Evolutionary conservation across 2,113 vertebrate genomes (phyloP).

Genomic region (Apaloderma vittatum): DNA sequence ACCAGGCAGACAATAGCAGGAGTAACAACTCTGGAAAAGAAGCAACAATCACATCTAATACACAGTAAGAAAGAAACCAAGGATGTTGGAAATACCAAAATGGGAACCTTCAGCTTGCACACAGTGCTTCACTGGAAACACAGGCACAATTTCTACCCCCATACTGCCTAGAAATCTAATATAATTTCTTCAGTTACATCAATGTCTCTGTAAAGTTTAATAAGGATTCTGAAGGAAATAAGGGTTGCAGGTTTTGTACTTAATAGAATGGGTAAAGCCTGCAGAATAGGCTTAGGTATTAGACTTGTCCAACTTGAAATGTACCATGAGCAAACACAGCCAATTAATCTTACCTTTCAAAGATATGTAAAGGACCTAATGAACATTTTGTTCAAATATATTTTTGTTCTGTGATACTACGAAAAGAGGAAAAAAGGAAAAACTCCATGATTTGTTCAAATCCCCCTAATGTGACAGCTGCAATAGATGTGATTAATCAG

Average conservation of each 20-base stretch:
- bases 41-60: not conserved
- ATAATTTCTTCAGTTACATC: not conserved
- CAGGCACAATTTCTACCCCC: not conserved
- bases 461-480: not conserved
- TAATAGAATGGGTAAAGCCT: not conserved
- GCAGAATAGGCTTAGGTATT: not conserved
- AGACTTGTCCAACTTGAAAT: not conserved
- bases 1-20: not conserved
- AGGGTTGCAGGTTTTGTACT: not conserved
- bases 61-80: not conserved
- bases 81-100: not conserved
- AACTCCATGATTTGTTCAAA: constrained; percentile 4
- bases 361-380: not conserved
- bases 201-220: not conserved
- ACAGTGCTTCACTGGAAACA: not conserved
- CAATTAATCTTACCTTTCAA: not conserved
- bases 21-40: not conserved
- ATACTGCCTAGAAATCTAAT: not conserved
- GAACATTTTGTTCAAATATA: not conserved
- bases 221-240: not conserved
- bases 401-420: not conserved
- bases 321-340: not conserved
- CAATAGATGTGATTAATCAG: constrained; percentile 16
- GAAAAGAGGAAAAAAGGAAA: not conserved
- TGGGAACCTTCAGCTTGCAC: not conserved